Evolutionary conservation across 1,140 invertebrate genomes (phyloP).

Genomic region (Drosophila prosaltans): DNA sequence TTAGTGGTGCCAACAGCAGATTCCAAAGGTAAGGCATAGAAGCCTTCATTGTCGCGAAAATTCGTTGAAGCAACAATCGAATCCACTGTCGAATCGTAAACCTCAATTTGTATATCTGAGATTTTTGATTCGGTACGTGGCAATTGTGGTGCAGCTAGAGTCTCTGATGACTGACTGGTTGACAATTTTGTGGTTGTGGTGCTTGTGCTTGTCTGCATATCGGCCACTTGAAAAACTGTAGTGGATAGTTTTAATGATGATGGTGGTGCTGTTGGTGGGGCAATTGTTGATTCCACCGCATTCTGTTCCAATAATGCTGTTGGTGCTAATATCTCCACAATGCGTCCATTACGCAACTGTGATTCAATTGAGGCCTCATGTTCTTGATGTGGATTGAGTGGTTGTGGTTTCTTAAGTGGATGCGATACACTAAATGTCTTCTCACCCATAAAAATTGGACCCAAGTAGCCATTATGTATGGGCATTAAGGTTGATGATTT

Average conservation of each 20-base stretch:
- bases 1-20: constrained; percentile 37
- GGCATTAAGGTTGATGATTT: constrained; percentile 32
- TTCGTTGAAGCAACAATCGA: constrained; percentile 77
- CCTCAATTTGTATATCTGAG: constrained; percentile 80
- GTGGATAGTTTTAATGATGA: constrained; percentile 58
- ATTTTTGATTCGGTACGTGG: constrained; percentile 75
- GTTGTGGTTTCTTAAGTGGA: constrained; percentile 53
- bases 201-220: constrained; percentile 49
- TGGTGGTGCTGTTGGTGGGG: constrained; percentile 23
- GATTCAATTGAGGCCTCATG: constrained; percentile 58
- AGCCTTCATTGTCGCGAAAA: constrained; percentile 68
- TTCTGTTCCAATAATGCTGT: constrained; percentile 57
- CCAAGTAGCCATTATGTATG: constrained; percentile 71
- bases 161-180: constrained; percentile 13
- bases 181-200: constrained; percentile 32
- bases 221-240: constrained; percentile 75
- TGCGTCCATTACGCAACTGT: constrained; percentile 57
- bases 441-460: constrained; percentile 78
- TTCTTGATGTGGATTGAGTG: constrained; percentile 18
- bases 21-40: constrained; percentile 50
- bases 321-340: constrained; percentile 74
- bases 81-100: constrained; percentile 77
- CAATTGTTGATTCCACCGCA: constrained; percentile 5
- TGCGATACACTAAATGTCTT: constrained; percentile 68
- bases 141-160: constrained; percentile 12